phyloP scores from a whole-genome alignment of 2,888 invertebrate genomes.

The Eulithis prunata region DNA sequence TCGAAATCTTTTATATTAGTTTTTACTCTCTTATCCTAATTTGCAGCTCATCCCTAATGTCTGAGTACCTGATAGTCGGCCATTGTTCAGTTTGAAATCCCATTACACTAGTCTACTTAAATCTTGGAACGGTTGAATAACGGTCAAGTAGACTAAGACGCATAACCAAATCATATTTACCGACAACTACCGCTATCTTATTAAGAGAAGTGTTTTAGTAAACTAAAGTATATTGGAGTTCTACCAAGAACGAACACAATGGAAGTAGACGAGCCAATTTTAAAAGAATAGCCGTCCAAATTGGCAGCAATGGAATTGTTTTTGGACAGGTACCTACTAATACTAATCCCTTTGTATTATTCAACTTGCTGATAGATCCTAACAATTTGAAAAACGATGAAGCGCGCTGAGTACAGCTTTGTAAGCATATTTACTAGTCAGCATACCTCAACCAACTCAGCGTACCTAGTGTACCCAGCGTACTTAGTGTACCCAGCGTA shows the following conservation, averaged over 20 bases:
- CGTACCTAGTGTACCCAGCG: too few species aligned
- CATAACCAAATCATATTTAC: slow-evolving; percentile 25
- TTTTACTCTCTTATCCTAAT: background rate
- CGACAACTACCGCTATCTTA: slow-evolving; percentile 15
- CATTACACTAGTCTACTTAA: slow-evolving; percentile 32
- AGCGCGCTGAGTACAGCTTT: too few species aligned
- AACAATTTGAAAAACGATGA: too few species aligned
- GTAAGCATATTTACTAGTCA: too few species aligned
- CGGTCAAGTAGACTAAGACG: slow-evolving; percentile 19
- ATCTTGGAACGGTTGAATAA: slow-evolving; percentile 29
- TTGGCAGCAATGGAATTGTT: slow-evolving; percentile 4
- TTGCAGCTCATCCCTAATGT: slow-evolving; percentile 19
- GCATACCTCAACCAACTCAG: too few species aligned
- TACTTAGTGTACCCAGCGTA: too few species aligned
- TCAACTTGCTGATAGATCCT: too few species aligned
- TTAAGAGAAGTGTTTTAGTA: slow-evolving; percentile 15
- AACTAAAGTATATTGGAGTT: background rate
- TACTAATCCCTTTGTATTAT: too few species aligned
- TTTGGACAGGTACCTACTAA: background rate
- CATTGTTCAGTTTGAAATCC: slow-evolving; percentile 34
- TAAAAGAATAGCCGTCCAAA: slow-evolving; percentile 5
- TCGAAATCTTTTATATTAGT: too few species aligned
- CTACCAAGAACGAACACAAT: slow-evolving; percentile 2
- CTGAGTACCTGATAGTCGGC: slow-evolving; percentile 24
- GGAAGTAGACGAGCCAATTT: slow-evolving; percentile 1